Base-by-base conservation (phyloP, 2,797 vertebrate genomes). In the Neostethus bicornis region DNA sequence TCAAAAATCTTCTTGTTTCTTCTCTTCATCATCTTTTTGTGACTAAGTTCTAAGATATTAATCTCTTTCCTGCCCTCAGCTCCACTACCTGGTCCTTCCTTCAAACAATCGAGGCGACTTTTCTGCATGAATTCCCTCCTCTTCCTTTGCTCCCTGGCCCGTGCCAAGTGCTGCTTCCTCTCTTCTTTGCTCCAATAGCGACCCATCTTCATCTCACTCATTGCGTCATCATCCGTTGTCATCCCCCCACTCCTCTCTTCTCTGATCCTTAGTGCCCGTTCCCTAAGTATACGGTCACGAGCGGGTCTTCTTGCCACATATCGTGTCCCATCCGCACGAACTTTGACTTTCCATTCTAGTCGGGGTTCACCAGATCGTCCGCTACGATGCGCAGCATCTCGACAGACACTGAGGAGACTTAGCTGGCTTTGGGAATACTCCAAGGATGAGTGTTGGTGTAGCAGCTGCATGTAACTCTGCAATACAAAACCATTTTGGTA, bases 11-110 rank as follows among this genome's bases (percentile, higher is more conserved):
- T 99, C 90, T 95, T 96, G 85, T 97, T 98, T 17, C 96, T 92
- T 71, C 95, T 96, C 82, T 96, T 98, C 95, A 99, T 94, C 96
- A 99, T 98, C 89, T 99, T 99, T 86, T 94, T 96, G 89, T 99
- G 96, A 87, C 96, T 98, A 44, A 99, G 95, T 89, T 99, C 96
- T 54, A 99, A 85, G 76, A 99, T 97, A 80, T 89, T 98, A 66
- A 96, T 86, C 84, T 96, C 95, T 60, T 92, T 94, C 75, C 87
- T 91, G 51, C 81, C 92, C 75, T 98, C 96, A 0, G 87, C 87
- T 32, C 93, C 89, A 0, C 95, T 94, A 34, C 89, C 91, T 0
- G 94, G 91, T 5, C 92, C 95, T 64, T 87, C 84, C 64, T 94
- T 93, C n/a, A 96, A 90, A 81, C 95, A 95, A 73, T 98, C 96